A percentile compares a stretch with the other conserved stretches of the same genome.
phyloP scores from a whole-genome alignment of 30 jellyfish, hydroid and myxozoan species.

The Cassiopea andromeda region DNA sequence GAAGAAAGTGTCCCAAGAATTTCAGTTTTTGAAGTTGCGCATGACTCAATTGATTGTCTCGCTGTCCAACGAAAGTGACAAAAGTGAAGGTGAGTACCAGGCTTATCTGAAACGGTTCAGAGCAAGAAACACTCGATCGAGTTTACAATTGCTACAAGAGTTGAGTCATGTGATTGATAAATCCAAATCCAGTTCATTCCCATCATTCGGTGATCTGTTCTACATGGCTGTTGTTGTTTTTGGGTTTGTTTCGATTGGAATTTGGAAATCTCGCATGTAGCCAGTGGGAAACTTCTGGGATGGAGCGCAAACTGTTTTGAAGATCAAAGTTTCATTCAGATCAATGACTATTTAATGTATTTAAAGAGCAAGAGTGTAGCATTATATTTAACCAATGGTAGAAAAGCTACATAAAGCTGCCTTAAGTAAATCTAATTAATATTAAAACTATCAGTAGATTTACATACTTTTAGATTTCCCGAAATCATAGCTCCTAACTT shows the following conservation, averaged over 20 bases:
- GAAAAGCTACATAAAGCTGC: too few relatives aligned
- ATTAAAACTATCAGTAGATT: too few relatives aligned
- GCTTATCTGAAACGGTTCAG: conserved; percentile 62
- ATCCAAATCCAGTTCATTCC: conserved; percentile 17
- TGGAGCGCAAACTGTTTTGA: background rate
- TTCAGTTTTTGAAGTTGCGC: conserved; percentile 30
- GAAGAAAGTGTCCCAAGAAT: background rate
- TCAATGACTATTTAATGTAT: background rate
- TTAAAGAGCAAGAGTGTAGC: background rate
- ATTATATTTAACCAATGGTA: background rate
- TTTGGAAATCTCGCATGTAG: background rate
- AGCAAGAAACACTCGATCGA: conserved; percentile 45
- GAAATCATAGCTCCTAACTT: too few relatives aligned
- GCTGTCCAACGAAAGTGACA: conserved; percentile 15
- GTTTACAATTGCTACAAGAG: conserved; percentile 56
- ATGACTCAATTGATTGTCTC: conserved; percentile 29
- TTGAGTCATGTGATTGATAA: conserved; percentile 27
- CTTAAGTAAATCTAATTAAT: too few relatives aligned
- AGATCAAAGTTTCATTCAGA: background rate
- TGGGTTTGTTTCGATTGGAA: conserved; percentile 31
- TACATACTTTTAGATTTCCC: too few relatives aligned
- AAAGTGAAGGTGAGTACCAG: conserved; percentile 62
- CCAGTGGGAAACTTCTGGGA: background rate
- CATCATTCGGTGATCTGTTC: background rate
- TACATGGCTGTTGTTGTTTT: conserved; percentile 3